These are phyloP conservation scores for Oscheius sp. DNA, from an alignment of 2,888 invertebrate genomes.

Conservation along the genomic window DNA sequence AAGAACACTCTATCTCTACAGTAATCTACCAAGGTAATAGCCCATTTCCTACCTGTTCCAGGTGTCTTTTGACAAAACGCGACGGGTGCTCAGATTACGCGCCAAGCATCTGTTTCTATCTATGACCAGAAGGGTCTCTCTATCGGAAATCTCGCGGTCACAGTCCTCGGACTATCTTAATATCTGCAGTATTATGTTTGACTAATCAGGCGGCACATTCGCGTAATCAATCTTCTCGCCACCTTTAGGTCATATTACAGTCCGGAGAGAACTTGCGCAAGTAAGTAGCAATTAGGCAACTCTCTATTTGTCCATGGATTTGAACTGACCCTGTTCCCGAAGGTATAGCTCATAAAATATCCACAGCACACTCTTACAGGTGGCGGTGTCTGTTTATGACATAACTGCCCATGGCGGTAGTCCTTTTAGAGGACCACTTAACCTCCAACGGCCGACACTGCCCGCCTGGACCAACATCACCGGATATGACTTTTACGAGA, in stretches of 20 bases:
- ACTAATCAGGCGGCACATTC: constrained; percentile 22
- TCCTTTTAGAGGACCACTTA: constrained; percentile 38
- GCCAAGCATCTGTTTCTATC: constrained; percentile 29
- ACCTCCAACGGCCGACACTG: constrained; percentile 28
- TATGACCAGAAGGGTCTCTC: background rate
- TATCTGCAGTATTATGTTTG: constrained; percentile 22
- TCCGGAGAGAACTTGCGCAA: constrained; percentile 12
- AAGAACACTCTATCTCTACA: too few relatives aligned
- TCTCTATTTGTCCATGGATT: too few relatives aligned
- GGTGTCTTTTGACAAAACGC: constrained; percentile 19
- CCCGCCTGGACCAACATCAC: background rate
- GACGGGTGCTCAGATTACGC: constrained; percentile 15
- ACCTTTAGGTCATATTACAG: constrained; percentile 22
- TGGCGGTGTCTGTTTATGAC: constrained; percentile 38
- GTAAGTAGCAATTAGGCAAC: constrained; percentile 31
- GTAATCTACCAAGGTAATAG: too few relatives aligned
- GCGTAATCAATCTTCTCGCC: background rate
- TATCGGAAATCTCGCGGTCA: background rate
- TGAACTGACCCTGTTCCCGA: too few relatives aligned
- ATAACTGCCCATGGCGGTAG: constrained; percentile 33
- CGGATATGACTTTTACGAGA: constrained; percentile 32
- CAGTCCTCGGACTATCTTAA: constrained; percentile 1
- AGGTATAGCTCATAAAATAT: too few relatives aligned
- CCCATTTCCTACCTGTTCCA: constrained; percentile 3
- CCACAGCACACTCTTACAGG: constrained; percentile 24